Percentiles rank a stretch among this genome's conserved stretches.
Conservation (phyloP, 1,140 invertebrate genomes). For the Euura saliciscinereae region DNA sequence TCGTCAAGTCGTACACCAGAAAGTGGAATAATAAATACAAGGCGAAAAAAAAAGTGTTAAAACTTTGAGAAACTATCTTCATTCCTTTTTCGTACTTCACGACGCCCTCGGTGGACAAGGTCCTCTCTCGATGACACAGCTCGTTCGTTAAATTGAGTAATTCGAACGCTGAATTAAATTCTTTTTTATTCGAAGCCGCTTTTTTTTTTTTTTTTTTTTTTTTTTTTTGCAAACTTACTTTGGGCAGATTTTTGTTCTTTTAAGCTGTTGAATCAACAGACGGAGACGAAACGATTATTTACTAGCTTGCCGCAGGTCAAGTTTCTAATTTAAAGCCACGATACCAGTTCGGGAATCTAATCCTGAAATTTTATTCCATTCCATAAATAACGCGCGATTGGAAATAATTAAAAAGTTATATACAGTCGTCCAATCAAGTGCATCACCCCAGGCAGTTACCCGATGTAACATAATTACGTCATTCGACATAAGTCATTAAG, state of each 20-base stretch:
- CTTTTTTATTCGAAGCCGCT: neutral
- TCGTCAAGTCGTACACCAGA: neutral
- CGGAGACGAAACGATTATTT: neutral
- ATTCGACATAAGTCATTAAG: neutral
- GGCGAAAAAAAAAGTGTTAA: no score
- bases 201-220: neutral
- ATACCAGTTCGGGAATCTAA: neutral
- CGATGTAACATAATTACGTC: neutral
- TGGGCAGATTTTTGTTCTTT: neutral
- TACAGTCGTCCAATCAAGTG: neutral
- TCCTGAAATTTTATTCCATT: neutral
- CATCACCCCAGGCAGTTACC: neutral
- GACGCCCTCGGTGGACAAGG: slow-evolving; percentile 1
- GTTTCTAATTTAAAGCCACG: neutral
- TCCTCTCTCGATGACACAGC: neutral
- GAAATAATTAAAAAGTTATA: neutral
- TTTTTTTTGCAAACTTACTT: neutral
- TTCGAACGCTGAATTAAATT: neutral
- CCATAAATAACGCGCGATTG: no score
- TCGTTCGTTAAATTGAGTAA: neutral
- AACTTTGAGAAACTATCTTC: neutral
- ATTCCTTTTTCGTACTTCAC: neutral
- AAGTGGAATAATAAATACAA: no score
- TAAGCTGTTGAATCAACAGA: neutral
- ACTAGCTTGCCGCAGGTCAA: neutral